Base-by-base conservation (phyloP, 1,140 invertebrate species). In the Zaprionus tsacasi region DNA sequence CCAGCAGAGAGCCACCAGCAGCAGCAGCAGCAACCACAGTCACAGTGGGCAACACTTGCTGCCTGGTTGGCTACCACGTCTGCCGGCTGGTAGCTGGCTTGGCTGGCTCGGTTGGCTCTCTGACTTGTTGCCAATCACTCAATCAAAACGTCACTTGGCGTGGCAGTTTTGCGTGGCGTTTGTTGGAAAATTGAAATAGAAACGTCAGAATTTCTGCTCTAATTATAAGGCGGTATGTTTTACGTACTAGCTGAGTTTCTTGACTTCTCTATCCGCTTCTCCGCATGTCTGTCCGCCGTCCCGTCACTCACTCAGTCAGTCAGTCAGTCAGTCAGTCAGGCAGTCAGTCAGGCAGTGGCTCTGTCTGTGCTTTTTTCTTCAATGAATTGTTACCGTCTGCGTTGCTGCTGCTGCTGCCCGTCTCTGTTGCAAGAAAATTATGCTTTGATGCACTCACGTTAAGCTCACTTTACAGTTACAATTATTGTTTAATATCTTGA, bases 151-250 rank as follows among this genome's bases (percentile, higher is more conserved):
- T 91, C 90, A 91, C 86, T 91, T 87, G 82, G 86, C 85, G 85
- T 88, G 85, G 85, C 85, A 88, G 85, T 88, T 88, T 89, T 89
- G 85, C 85, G 85, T 89, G 81, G 79, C 78, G 80, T 87, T 87
- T 87, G 88, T 76, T 91, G 87, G 78, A 91, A 87, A 89, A 90
- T 87, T 91, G 90, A 91, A 91, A 91, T 91, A 90, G 90, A 91
- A 91, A 91, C 90, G 90, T 91, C 89, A 91, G 90, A 91, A 91
- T 91, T 91, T 91, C 85, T 91, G 90, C 90, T 91, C 90, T 91
- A 91, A 91, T 91, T 91, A 91, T 91, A 91, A 90, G 86, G 90
- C 82, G 90, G 90, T 90, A 91, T 91, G 76, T 88, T 89, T 87
- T 83, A 81, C 80, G 74, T 87, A 80, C 78, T 83, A 45, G 35